These are phyloP conservation scores for Ophioninae sp. DNA, from an alignment of 2,888 invertebrate genomes.

Conservation along the genomic window DNA sequence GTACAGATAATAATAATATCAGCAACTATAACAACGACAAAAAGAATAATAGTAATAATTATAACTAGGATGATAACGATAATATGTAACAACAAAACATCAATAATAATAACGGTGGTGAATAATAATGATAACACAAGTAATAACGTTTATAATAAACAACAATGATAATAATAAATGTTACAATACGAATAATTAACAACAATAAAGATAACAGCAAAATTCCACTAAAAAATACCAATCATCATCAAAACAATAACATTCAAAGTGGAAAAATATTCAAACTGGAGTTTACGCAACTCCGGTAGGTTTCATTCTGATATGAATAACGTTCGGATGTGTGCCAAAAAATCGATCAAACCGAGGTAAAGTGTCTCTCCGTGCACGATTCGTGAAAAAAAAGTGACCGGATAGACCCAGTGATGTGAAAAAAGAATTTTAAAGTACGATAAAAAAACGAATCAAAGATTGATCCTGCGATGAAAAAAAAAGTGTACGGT, in stretches of 20 bases:
- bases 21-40: too few relatives aligned
- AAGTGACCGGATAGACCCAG: not conserved
- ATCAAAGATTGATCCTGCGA: conserved; percentile 22
- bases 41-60: too few relatives aligned
- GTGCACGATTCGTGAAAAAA: not conserved
- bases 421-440: not conserved
- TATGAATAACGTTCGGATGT: not conserved
- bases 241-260: not conserved
- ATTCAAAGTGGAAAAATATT: not conserved
- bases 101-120: too few relatives aligned
- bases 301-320: not conserved
- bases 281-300: not conserved
- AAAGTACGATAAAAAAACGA: not conserved
- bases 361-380: not conserved
- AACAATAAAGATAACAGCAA: not conserved
- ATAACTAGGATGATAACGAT: too few relatives aligned
- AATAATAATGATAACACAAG: too few relatives aligned
- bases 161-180: not conserved
- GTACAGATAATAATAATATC: too few relatives aligned
- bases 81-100: too few relatives aligned
- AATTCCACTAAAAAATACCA: not conserved
- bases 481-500: not conserved
- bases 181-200: too few relatives aligned
- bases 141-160: too few relatives aligned
- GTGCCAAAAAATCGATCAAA: not conserved